These are phyloP conservation scores for Incurvaria masculella DNA, from an alignment of 2,888 invertebrate genomes.

Conservation along the genomic window DNA sequence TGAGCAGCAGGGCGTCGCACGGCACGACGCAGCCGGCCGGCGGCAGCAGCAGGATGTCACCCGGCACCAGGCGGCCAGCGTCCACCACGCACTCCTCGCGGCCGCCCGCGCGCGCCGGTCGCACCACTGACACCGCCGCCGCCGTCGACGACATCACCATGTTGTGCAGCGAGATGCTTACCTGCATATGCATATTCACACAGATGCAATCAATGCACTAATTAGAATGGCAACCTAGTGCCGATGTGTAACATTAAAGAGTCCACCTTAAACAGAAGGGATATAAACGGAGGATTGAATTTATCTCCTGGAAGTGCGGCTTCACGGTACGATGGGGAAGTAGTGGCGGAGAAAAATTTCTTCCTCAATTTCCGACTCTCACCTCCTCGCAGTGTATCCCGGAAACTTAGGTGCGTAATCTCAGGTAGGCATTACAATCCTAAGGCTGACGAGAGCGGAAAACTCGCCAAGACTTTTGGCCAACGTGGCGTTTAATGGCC, in stretches of 20 bases:
- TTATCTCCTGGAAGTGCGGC: background rate
- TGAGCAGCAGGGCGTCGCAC: conserved; percentile 82
- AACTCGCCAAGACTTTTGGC: no score
- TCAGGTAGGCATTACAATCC: no score
- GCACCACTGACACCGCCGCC: conserved; percentile 58
- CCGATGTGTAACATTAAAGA: background rate
- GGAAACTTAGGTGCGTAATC: no score
- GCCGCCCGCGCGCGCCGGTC: conserved; percentile 34
- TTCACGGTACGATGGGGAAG: no score
- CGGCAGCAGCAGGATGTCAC: conserved; percentile 81
- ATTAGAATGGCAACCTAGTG: background rate
- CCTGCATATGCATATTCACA: conserved; percentile 40
- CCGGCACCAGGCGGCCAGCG: conserved; percentile 72
- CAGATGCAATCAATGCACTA: background rate
- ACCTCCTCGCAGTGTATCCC: no score
- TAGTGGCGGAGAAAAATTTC: no score
- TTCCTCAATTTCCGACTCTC: no score
- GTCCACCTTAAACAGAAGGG: background rate
- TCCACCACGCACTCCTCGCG: conserved; percentile 50
- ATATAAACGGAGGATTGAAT: background rate
- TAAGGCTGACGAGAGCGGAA: no score
- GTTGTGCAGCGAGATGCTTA: conserved; percentile 64
- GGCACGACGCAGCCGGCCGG: conserved; percentile 73
- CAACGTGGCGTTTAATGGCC: no score
- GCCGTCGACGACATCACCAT: conserved; percentile 62